phyloP scores from a whole-genome alignment of 2,888 invertebrate genomes.

The Tortricodes alternella region DNA sequence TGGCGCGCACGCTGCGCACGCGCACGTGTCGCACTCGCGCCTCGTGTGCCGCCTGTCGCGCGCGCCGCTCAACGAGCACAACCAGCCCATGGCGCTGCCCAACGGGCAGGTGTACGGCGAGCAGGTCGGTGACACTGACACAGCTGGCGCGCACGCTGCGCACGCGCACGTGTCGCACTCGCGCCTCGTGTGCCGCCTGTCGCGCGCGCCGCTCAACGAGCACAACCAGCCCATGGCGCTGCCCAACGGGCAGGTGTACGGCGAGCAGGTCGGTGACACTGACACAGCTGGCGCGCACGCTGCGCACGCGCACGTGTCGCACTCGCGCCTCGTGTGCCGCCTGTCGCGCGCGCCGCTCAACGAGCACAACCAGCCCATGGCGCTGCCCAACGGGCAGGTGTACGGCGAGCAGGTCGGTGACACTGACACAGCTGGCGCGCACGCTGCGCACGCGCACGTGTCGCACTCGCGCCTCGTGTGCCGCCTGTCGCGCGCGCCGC shows the following conservation, averaged over 20 bases:
- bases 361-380: slow-evolving; percentile 99
- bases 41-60: slow-evolving; percentile 96
- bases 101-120: slow-evolving; percentile 99
- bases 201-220: slow-evolving; percentile 96
- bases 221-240: slow-evolving; percentile 99
- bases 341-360: slow-evolving; percentile 95
- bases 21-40: slow-evolving; percentile 97
- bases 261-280: slow-evolving; percentile 87
- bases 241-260: slow-evolving; percentile 99
- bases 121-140: slow-evolving; percentile 81
- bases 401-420: slow-evolving; percentile 92
- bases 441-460: slow-evolving; percentile 96
- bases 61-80: slow-evolving; percentile 96
- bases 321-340: slow-evolving; percentile 96
- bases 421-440: slow-evolving; percentile 86
- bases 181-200: slow-evolving; percentile 94
- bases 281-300: slow-evolving; percentile 87
- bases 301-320: slow-evolving; percentile 98
- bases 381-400: slow-evolving; percentile 99
- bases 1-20: slow-evolving; percentile 93
- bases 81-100: slow-evolving; percentile 99
- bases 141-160: slow-evolving; percentile 91
- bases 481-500: slow-evolving; percentile 92
- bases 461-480: slow-evolving; percentile 98
- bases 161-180: slow-evolving; percentile 98